These are phyloP conservation scores for Pammene aurita DNA, from an alignment of 2,888 invertebrate genomes.

Conservation along the genomic window DNA sequence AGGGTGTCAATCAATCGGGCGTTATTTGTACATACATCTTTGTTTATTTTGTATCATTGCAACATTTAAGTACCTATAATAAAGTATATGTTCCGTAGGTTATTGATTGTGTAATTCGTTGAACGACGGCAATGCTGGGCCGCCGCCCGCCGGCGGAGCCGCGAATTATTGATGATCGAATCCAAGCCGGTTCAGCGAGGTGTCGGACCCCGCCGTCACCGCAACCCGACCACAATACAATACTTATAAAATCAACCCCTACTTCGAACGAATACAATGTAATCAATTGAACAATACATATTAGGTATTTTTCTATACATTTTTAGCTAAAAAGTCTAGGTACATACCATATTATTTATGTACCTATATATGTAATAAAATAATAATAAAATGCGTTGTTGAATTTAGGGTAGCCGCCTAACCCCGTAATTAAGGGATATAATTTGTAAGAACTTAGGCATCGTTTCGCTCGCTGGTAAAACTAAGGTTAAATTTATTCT, in stretches of 20 bases:
- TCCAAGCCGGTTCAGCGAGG: slow-evolving; percentile 47
- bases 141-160: slow-evolving; percentile 53
- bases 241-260: slow-evolving; percentile 19
- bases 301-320: not conserved
- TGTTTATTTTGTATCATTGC: slow-evolving; percentile 7
- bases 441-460: too few relatives aligned
- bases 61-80: slow-evolving; percentile 4
- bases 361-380: too few relatives aligned
- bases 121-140: slow-evolving; percentile 50
- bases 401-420: too few relatives aligned
- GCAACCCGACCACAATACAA: slow-evolving; percentile 32
- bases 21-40: not conserved
- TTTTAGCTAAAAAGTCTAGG: too few relatives aligned
- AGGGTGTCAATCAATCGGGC: too few relatives aligned
- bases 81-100: slow-evolving; percentile 36
- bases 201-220: slow-evolving; percentile 41
- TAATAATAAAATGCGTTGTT: too few relatives aligned
- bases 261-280: slow-evolving; percentile 3
- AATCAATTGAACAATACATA: not conserved
- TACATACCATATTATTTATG: too few relatives aligned
- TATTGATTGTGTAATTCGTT: slow-evolving; percentile 64
- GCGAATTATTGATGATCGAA: slow-evolving; percentile 60
- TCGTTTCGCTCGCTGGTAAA: too few relatives aligned
- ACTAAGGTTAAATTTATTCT: too few relatives aligned
- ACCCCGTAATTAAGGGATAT: too few relatives aligned